Evolutionary conservation across 92 coral and sea anemone genomes (phyloP).

Genomic region (Muricea muricata): DNA sequence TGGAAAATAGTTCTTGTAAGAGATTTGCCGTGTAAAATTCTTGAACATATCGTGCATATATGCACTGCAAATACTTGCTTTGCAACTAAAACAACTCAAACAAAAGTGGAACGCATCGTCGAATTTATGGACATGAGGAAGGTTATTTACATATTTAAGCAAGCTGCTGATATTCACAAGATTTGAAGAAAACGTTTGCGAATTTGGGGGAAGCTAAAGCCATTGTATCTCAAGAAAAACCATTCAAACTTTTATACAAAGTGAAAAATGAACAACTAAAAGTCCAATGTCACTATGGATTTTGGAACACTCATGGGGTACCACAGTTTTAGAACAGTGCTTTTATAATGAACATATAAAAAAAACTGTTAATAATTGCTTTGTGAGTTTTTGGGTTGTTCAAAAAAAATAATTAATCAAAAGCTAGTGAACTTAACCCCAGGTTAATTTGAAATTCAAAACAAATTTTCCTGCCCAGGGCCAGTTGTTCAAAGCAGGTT

Average conservation of each 20-base stretch:
- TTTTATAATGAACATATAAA: not conserved
- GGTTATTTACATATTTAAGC: not conserved
- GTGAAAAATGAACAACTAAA: slow-evolving; percentile 14
- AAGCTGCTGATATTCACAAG: slow-evolving; percentile 2
- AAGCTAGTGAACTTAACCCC: too few species aligned
- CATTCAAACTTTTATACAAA: slow-evolving; percentile 29
- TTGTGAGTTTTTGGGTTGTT: not conserved
- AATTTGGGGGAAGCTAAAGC: not conserved
- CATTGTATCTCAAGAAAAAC: slow-evolving; percentile 10
- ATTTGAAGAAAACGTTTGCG: not conserved
- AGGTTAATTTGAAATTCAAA: too few species aligned
- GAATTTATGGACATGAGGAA: slow-evolving; percentile 28
- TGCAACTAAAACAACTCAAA: slow-evolving; percentile 31
- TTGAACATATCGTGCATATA: slow-evolving; percentile 13
- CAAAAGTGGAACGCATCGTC: slow-evolving; percentile 27
- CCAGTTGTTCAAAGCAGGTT: too few species aligned
- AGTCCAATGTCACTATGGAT: slow-evolving; percentile 26
- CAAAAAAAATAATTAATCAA: too few species aligned
- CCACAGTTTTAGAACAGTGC: slow-evolving; percentile 26
- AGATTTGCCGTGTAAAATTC: slow-evolving; percentile 1
- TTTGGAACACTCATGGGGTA: slow-evolving; percentile 17
- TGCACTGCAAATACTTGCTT: slow-evolving; percentile 30
- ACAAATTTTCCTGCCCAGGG: too few species aligned
- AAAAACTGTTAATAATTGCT: not conserved
- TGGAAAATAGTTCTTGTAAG: slow-evolving; percentile 22